Evolutionary conservation across 2,888 invertebrate species (phyloP), one percentile per base, ranked within the genome.

Genomic region (Herminia tarsipennalis): DNA sequence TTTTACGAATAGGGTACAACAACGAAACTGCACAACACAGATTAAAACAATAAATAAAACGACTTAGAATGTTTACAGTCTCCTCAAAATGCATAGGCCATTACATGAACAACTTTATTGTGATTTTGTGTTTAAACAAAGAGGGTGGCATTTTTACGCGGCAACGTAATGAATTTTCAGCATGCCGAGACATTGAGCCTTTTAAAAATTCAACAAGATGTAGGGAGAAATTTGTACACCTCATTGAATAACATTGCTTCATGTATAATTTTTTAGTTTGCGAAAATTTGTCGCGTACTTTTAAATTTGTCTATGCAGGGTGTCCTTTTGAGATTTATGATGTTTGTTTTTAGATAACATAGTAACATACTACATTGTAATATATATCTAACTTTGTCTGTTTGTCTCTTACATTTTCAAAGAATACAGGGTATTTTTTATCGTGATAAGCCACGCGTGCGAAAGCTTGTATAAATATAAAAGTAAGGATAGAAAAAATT

Each of bases 171-270:
- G 89, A 90, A 90, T 81, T 81, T 79, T 72, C 75, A 73, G 74
- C 54, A 71, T 61, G 64, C 66, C 71, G 70, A 86, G 87, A 86
- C 88, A 83, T 81, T 65, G 76, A 61, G 55, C 47, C 56, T 59
- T 76, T 88, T 78, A 88, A 89, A 88, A 82, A 88, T 89, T 88
- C 82, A 88, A 66, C 58, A 72, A 76, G 77, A 76, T 72, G 78
- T 73, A 70, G 82, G 82, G 79, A 77, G 67, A 75, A 66, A 74
- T 77, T 74, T 70, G 85, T 84, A 70, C 83, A 86, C 86, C 83
- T 88, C 88, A 88, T 89, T 88, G 89, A 90, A 86, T 89, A 86
- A 84, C 86, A 86, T 87, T 78, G 86, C 76, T 78, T 88, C 87
- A 87, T 89, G 87, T 83, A 89, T 89, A 88, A 86, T 88, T 88